phyloP scores from a whole-genome alignment of 2,888 invertebrate genomes.

The Troides aeacus region DNA sequence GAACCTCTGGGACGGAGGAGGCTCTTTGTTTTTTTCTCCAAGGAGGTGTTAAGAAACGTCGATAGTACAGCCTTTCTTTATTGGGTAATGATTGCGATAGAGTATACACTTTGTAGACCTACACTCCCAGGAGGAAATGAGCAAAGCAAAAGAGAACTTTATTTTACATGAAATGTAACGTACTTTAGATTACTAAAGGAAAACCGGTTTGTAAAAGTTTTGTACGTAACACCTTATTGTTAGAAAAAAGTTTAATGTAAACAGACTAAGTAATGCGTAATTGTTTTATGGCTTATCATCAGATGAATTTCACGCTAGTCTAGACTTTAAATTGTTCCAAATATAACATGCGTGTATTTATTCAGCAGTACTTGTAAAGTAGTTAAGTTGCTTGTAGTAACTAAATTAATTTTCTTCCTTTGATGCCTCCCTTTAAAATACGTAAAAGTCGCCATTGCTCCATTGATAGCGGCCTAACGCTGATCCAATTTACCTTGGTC shows the following conservation, averaged over 20 bases:
- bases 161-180: slow-evolving; percentile 8
- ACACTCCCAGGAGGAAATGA: slow-evolving; percentile 12
- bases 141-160: background rate
- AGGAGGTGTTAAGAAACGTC: slow-evolving; percentile 15
- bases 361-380: too few relatives aligned
- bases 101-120: slow-evolving; percentile 13
- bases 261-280: too few relatives aligned
- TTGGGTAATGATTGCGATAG: slow-evolving; percentile 26
- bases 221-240: too few relatives aligned
- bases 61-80: slow-evolving; percentile 17
- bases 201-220: too few relatives aligned
- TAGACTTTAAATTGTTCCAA: too few relatives aligned
- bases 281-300: too few relatives aligned
- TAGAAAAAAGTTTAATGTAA: too few relatives aligned
- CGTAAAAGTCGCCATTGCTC: background rate
- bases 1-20: slow-evolving; percentile 50
- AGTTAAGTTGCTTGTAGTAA: too few relatives aligned
- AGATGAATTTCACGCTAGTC: too few relatives aligned
- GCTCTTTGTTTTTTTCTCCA: slow-evolving; percentile 27
- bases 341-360: too few relatives aligned
- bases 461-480: slow-evolving; percentile 13
- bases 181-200: background rate
- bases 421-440: too few relatives aligned
- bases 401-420: too few relatives aligned
- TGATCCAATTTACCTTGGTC: slow-evolving; percentile 23